phyloP scores from a whole-genome alignment of 2,113 vertebrate genomes.

The Ceuthmochares aereus region DNA sequence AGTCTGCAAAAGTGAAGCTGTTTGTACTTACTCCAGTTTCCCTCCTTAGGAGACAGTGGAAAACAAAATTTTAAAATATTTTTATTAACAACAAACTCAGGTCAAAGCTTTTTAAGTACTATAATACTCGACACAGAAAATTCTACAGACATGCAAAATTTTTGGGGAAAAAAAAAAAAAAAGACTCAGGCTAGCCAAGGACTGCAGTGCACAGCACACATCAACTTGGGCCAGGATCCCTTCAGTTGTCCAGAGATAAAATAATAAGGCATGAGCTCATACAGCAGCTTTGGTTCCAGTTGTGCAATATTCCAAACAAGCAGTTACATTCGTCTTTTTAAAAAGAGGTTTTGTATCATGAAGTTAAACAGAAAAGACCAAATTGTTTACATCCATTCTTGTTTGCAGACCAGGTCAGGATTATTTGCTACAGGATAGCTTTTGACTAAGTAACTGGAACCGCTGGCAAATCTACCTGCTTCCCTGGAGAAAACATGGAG shows the following conservation, averaged over 20 bases:
- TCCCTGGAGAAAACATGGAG: neutral
- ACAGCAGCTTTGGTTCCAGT: neutral
- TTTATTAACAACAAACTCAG: neutral
- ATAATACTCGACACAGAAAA: neutral
- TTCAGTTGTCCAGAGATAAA: conserved; percentile 4
- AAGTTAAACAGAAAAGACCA: neutral
- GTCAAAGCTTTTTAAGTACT: neutral
- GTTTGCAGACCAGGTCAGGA: neutral
- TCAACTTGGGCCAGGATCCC: neutral
- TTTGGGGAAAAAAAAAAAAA: neutral
- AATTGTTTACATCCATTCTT: neutral
- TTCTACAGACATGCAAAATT: neutral
- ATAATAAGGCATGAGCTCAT: neutral
- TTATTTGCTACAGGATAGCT: neutral
- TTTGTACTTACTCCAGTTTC: neutral
- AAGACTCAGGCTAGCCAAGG: neutral
- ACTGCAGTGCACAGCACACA: neutral
- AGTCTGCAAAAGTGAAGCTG: neutral
- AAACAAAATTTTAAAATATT: neutral
- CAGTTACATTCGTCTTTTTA: neutral
- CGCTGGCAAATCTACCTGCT: neutral
- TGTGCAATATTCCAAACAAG: neutral
- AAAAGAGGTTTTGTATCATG: neutral
- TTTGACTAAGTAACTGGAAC: neutral
- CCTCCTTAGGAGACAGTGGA: neutral